Conservation (phyloP, 2,797 vertebrate genomes). For the Gouania willdenowi region DNA sequence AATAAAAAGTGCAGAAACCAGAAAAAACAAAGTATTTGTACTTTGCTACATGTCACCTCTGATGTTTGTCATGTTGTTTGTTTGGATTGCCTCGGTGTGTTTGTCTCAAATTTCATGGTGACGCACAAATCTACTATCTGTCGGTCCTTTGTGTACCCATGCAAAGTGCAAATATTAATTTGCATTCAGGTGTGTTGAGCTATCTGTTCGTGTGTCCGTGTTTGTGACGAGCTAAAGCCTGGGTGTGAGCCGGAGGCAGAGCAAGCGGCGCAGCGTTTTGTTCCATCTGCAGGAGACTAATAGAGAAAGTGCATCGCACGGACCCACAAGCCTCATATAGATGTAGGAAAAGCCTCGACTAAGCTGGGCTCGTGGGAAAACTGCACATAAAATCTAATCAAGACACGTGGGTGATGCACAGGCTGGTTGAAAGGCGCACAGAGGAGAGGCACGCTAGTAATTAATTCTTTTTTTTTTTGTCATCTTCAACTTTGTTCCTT, state of each 20-base stretch:
- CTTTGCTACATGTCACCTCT: too few species aligned
- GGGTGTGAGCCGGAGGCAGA: slow-evolving; percentile 28
- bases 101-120: too few species aligned
- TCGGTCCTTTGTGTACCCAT: too few species aligned
- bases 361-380: slow-evolving; percentile 7
- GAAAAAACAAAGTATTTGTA: too few species aligned
- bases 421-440: not conserved
- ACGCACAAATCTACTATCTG: too few species aligned
- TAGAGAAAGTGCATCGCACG: slow-evolving; percentile 27
- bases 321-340: not conserved
- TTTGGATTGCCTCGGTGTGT: slow-evolving; percentile 13
- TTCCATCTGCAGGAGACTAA: slow-evolving; percentile 39
- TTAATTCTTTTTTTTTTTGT: slow-evolving; percentile 36
- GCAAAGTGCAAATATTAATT: too few species aligned
- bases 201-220: too few species aligned
- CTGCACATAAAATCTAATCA: slow-evolving; percentile 1
- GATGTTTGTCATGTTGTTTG: too few species aligned
- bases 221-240: slow-evolving; percentile 31
- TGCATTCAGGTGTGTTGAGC: too few species aligned
- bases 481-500: slow-evolving; percentile 38
- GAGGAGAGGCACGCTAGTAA: slow-evolving; percentile 1
- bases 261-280: slow-evolving; percentile 18
- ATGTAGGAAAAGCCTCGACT: slow-evolving; percentile 23
- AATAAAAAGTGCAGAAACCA: too few species aligned
- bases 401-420: slow-evolving; percentile 8